Evolutionary conservation across 2,797 vertebrate species (phyloP).

Genomic region (Toxotes lorentzi): DNA sequence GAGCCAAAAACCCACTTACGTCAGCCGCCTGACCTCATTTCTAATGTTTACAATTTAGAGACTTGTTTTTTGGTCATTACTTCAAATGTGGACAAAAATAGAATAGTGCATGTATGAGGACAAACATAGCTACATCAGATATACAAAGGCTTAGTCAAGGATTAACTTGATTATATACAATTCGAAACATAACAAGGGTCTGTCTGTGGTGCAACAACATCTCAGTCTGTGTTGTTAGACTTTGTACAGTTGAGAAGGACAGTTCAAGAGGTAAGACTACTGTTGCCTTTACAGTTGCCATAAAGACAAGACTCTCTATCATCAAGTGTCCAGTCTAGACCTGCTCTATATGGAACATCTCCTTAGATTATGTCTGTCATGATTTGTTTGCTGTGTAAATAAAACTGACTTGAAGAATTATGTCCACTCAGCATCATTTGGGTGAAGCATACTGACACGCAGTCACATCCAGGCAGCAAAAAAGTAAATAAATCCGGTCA

Average conservation of each 20-base stretch:
- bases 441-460: slow-evolving; percentile 7
- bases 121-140: slow-evolving; percentile 5
- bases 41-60: slow-evolving; percentile 2
- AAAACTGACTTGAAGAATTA: too few species aligned
- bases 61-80: not conserved
- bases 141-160: not conserved
- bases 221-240: slow-evolving; percentile 15
- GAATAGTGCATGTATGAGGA: not conserved
- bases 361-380: too few species aligned
- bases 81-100: not conserved
- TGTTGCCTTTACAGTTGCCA: too few species aligned
- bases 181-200: not conserved
- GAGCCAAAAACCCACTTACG: not conserved
- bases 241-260: slow-evolving; percentile 21
- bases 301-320: too few species aligned
- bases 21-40: slow-evolving; percentile 16
- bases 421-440: not conserved
- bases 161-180: slow-evolving; percentile 22
- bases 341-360: too few species aligned
- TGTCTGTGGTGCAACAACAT: not conserved
- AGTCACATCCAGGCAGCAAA: not conserved
- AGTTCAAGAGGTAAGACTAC: too few species aligned
- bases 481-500: not conserved
- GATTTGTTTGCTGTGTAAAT: not conserved
- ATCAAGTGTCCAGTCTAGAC: too few species aligned